Percentiles rank a stretch among this genome's conserved stretches.
phyloP scores from a whole-genome alignment of 2,113 vertebrate species.

The Urocitellus parryii region DNA sequence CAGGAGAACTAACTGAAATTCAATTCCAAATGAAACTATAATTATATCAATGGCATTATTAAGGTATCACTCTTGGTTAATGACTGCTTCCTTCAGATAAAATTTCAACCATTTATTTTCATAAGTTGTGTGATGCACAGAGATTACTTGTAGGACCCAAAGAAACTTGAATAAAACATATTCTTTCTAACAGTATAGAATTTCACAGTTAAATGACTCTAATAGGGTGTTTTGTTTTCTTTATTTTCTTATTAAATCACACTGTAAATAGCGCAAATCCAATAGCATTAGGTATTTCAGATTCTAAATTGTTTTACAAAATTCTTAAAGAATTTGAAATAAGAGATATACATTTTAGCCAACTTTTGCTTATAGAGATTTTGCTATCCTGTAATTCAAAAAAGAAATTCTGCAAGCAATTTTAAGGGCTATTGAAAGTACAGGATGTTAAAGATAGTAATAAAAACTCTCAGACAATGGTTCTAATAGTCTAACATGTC shows the following conservation, averaged over 20 bases:
- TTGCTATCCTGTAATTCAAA: constrained; percentile 26
- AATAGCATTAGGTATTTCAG: background rate
- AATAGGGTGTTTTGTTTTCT: background rate
- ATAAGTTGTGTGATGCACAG: constrained; percentile 59
- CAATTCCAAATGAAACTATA: constrained; percentile 76
- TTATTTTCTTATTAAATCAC: background rate
- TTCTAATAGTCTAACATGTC: background rate
- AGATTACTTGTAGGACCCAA: background rate
- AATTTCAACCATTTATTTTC: constrained; percentile 79
- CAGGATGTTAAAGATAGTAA: background rate
- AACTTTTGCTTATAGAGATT: background rate
- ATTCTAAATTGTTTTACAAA: constrained; percentile 8
- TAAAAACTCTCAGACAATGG: background rate
- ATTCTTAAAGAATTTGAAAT: background rate
- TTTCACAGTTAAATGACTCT: background rate
- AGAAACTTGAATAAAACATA: background rate
- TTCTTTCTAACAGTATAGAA: background rate
- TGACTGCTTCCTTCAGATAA: constrained; percentile 74
- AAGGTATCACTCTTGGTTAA: constrained; percentile 73
- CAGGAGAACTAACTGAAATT: constrained; percentile 78
- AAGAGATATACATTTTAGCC: background rate
- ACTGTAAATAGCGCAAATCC: background rate
- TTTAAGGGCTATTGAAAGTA: background rate
- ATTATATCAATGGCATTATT: constrained; percentile 78
- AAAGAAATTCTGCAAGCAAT: background rate